Evolutionary conservation across 53 echinoderm and acorn worm species (phyloP).

Genomic region (Crossaster papposus): DNA sequence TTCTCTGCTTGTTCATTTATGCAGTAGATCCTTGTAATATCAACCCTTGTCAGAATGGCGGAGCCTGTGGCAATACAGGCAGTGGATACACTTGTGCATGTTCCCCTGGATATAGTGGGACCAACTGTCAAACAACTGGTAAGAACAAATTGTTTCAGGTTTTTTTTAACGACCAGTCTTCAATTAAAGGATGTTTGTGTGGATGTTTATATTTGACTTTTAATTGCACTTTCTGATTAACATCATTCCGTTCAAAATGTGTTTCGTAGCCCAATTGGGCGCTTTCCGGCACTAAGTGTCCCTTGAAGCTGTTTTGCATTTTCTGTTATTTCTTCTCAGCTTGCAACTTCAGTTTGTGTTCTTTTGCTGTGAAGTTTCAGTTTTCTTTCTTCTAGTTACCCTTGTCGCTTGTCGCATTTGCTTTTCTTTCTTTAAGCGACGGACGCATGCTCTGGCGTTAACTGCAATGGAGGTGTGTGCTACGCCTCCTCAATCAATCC

Average conservation of each 20-base stretch:
- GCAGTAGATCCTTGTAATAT: conserved; percentile 3
- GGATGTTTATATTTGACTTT: too few species aligned
- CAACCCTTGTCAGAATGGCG: conserved; percentile 34
- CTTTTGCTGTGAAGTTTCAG: not conserved
- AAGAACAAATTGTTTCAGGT: not conserved
- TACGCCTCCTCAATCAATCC: not conserved
- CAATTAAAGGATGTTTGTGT: not conserved
- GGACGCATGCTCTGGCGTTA: not conserved
- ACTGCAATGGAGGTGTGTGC: conserved; percentile 24
- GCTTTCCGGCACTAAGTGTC: too few species aligned
- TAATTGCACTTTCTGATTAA: too few species aligned
- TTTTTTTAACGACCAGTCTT: too few species aligned
- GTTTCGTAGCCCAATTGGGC: too few species aligned
- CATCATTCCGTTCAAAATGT: too few species aligned
- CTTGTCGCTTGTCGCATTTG: not conserved
- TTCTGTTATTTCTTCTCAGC: too few species aligned
- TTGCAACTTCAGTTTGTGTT: too few species aligned
- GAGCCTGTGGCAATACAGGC: not conserved
- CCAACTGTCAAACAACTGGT: conserved; percentile 29
- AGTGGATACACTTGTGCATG: conserved; percentile 1
- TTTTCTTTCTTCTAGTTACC: not conserved
- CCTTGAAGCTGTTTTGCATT: not conserved
- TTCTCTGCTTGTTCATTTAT: not conserved
- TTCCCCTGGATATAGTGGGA: not conserved
- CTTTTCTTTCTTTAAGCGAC: too few species aligned